Evolutionary conservation across 2,113 vertebrate species (phyloP), one percentile per base, ranked within the genome.

Genomic region (Scartelaos histophorus): DNA sequence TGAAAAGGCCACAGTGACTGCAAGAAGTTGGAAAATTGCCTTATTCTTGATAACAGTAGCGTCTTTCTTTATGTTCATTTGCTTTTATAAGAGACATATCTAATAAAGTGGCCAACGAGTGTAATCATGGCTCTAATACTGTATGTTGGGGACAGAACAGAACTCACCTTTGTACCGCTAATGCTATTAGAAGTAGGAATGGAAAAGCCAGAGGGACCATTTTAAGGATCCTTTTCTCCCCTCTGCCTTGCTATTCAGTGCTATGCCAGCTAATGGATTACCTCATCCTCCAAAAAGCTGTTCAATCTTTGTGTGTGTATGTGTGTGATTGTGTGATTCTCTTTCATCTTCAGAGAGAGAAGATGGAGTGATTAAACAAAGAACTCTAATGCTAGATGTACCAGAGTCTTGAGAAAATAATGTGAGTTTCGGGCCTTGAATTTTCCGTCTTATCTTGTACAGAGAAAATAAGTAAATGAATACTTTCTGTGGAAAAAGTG

Each of bases 261-360:
- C 82, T 87, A 87, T 74, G 72, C 80, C 24, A 77, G 80, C 90
- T 88, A 91, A 88, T 92, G 85, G 86, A 90, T 93, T 91, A 90
- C 88, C 86, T 92, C 89, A 93, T 91, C 81, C 81, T 74, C 71
- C 53, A 84, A 81, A 92, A 87, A 78, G 74, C 82, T 73, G 75
- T 79, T 91, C 79, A 66, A 67, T 87, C 82, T 87, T 82, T 60
- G 81, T 87, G 84, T 53, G 71, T 79, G 70, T 75, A 82, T 87
- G 83, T 58, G 82, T 79, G 70, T 74, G 83, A 81, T 84, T 89
- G 87, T 89, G 84, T 88, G 84, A 92, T 92, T 88, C 88, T 81
- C 90, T 93, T 93, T 93, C 81, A 92, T 93, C 91, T 92, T 87
- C 88, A 80, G 82, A 89, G 84, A 85, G 75, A 76, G 70, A 76